A percentile compares a stretch with the other conserved stretches of the same genome.
Evolutionary conservation across 1,140 invertebrate species (phyloP).

Genomic region (Micrasema minimum): DNA sequence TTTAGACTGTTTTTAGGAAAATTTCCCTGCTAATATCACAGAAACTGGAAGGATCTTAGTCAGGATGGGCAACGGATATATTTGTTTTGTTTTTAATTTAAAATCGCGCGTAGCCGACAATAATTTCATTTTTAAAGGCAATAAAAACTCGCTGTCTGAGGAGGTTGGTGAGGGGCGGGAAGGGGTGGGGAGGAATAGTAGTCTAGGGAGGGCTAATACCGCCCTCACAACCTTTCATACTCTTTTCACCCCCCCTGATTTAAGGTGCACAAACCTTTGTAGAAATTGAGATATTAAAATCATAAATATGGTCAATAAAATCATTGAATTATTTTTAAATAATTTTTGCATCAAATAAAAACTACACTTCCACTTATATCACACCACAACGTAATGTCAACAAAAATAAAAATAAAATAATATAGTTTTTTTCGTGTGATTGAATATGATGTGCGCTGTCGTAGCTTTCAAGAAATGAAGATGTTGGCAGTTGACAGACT

Average conservation of each 20-base stretch:
- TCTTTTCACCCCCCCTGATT: constrained; percentile 36
- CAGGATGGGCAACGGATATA: constrained; percentile 34
- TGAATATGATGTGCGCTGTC: no score
- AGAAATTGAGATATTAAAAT: no score
- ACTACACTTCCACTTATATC: no score
- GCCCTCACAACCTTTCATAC: constrained; percentile 48
- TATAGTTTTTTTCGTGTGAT: no score
- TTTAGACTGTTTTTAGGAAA: neutral
- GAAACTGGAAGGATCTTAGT: constrained; percentile 22
- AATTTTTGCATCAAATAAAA: no score
- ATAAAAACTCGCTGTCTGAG: constrained; percentile 43
- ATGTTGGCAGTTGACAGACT: no score
- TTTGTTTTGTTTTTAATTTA: constrained; percentile 49
- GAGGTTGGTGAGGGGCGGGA: neutral
- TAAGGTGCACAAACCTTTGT: constrained; percentile 27
- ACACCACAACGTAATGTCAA: no score
- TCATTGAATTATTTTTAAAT: no score
- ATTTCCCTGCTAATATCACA: constrained; percentile 15
- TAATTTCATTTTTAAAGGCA: constrained; percentile 49
- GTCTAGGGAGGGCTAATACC: constrained; percentile 51
- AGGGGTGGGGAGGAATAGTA: constrained; percentile 23
- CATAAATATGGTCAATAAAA: no score
- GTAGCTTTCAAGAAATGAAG: no score
- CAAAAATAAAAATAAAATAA: no score
- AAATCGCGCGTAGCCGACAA: constrained; percentile 44